Base-by-base conservation (phyloP, 1,140 invertebrate species). In the Drosophila chauvacae region DNA sequence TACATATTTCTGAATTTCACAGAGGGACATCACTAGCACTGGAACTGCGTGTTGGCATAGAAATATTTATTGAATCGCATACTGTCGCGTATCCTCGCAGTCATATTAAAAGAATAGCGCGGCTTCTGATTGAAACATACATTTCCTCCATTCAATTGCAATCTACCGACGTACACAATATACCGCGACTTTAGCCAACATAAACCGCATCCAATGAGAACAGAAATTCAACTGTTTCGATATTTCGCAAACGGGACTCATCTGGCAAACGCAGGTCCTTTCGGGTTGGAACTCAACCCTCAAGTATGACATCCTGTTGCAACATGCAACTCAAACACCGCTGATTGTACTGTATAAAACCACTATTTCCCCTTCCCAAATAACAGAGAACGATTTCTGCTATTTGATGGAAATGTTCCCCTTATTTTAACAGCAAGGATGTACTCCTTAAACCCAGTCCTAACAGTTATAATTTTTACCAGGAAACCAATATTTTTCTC, bases 171-270 rank as follows among this genome's bases (percentile, higher is more conserved):
- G 57, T 42, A 45, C 55, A 37, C 72, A 48, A 45, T 50, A 56
- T 28, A 41, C 56, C 56, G 56, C 74, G 73, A 56, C 28, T 23
- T 37, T 58, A 58, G 55, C 73, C 56, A 56, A 69, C 35, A 42
- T 69, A 77, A 77, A 77, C 74, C 74, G 74, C 74, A 66, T 57
- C 48, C 74, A 47, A 77, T 69, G 74, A 77, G 74, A 77, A 77
- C 74, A 77, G 74, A 77, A 77, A 77, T 69, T 69, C 74, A 77
- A 77, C 74, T 77, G 74, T 47, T 77, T 51, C 23, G 18, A 26
- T 23, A 62, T 61, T 61, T 26, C 23, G 37, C 16, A 35, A 39
- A 18, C 57, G 42, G 28, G 39, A 33, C 37, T 37, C 4, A 51
- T 16, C 16, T 45, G 42, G 18, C 39, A 33, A 37, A 18, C 47